A percentile compares a stretch with the other conserved stretches of the same genome.
These are phyloP conservation scores for Pachymerium ferrugineum DNA, from an alignment of 2,888 invertebrate genomes.

Conservation along the genomic window DNA sequence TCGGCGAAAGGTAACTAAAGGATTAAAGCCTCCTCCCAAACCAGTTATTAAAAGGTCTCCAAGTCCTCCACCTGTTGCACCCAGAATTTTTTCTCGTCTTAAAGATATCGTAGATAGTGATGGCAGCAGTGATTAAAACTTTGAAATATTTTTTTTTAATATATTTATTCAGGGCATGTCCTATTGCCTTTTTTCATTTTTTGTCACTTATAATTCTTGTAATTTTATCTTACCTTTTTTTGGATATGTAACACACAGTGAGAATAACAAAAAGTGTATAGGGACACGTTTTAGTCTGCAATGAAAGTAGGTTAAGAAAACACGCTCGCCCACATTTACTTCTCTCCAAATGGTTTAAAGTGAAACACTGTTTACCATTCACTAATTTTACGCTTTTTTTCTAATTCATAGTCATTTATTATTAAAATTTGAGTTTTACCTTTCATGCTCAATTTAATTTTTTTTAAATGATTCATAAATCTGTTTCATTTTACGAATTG, in stretches of 20 bases:
- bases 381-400: neutral
- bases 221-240: neutral
- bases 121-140: neutral
- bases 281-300: neutral
- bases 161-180: too few relatives aligned
- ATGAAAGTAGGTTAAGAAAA: slow-evolving; percentile 18
- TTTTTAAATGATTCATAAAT: too few relatives aligned
- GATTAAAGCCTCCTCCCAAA: neutral
- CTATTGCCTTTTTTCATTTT: neutral
- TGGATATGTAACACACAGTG: neutral
- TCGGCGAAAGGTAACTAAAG: neutral
- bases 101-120: slow-evolving; percentile 20
- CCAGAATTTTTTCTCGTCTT: neutral
- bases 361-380: too few relatives aligned
- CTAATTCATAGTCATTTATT: too few relatives aligned
- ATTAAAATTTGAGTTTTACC: too few relatives aligned
- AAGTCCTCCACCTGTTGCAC: neutral
- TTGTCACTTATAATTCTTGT: neutral
- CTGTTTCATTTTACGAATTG: too few relatives aligned
- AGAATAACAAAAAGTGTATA: neutral
- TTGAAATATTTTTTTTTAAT: neutral
- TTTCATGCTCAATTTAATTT: too few relatives aligned
- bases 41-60: neutral
- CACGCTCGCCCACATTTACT: neutral
- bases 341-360: slow-evolving; percentile 1